Conservation (phyloP, 2,888 invertebrate genomes). For the Odontothrips loti region DNA sequence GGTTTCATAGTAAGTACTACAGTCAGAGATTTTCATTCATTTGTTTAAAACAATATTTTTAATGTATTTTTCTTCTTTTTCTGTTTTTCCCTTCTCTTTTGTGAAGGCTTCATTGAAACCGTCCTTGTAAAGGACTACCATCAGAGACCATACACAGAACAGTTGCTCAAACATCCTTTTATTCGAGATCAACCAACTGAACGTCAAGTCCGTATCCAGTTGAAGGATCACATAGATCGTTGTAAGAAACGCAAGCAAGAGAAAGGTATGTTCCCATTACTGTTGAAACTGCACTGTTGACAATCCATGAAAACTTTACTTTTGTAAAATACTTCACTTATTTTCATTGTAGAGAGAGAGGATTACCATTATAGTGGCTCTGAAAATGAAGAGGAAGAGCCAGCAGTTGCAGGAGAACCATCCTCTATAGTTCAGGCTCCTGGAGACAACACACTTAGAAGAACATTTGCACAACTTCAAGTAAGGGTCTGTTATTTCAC, state of each 20-base stretch:
- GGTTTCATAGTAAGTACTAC: conserved; percentile 67
- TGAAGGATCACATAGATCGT: conserved; percentile 98
- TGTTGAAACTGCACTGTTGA: background rate
- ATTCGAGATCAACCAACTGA: conserved; percentile 99
- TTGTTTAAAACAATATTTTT: background rate
- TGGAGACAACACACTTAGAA: conserved; percentile 90
- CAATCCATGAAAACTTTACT: background rate
- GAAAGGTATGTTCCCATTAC: conserved; percentile 57
- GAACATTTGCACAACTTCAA: conserved; percentile 98
- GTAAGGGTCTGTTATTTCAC: conserved; percentile 43
- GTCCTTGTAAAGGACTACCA: conserved; percentile 99
- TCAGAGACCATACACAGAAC: conserved; percentile 96
- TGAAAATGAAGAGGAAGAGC: conserved; percentile 95
- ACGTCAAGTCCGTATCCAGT: conserved; percentile 93
- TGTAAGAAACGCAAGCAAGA: conserved; percentile 94
- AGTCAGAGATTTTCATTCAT: conserved; percentile 3
- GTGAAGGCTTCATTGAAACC: conserved; percentile 86
- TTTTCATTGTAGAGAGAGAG: conserved; percentile 47
- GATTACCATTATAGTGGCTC: conserved; percentile 81
- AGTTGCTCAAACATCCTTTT: conserved; percentile 93
- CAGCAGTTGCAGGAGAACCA: conserved; percentile 86
- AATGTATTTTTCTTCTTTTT: background rate
- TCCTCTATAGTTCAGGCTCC: conserved; percentile 88
- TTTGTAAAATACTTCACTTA: conserved; percentile 4
- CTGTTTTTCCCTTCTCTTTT: conserved; percentile 32